A percentile compares a stretch with the other conserved stretches of the same genome.
These are phyloP conservation scores for Mimas tiliae DNA, from an alignment of 2,888 invertebrate genomes.

Conservation along the genomic window DNA sequence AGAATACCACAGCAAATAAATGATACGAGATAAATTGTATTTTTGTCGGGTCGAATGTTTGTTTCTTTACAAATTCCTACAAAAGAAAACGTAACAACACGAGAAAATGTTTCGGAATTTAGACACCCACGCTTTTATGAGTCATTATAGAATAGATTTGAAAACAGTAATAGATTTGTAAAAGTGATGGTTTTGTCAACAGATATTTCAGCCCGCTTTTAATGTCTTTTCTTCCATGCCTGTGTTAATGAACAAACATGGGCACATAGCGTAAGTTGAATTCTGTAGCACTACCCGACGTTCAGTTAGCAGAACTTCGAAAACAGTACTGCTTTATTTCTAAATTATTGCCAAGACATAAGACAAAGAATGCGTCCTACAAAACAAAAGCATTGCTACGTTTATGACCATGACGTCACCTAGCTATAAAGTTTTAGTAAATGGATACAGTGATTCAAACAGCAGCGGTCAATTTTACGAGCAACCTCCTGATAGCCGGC, in stretches of 20 bases:
- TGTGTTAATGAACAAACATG: neutral
- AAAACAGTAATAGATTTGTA: conserved; percentile 19
- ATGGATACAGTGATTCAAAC: conserved; percentile 55
- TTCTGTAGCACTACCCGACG: neutral
- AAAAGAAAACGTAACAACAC: conserved; percentile 46
- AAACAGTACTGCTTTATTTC: conserved; percentile 9
- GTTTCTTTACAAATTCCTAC: conserved; percentile 51
- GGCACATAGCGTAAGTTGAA: neutral
- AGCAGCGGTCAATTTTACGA: conserved; percentile 62
- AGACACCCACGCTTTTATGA: conserved; percentile 23
- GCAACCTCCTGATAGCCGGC: conserved; percentile 43
- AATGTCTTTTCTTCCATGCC: neutral
- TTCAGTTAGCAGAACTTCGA: neutral
- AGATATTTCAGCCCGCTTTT: conserved; percentile 1
- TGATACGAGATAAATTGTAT: conserved; percentile 55
- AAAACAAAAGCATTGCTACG: conserved; percentile 27
- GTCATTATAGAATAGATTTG: no score
- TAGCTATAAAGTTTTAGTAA: conserved; percentile 50
- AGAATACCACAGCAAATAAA: conserved; percentile 53
- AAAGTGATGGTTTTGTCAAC: conserved; percentile 19
- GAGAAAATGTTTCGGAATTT: conserved; percentile 33
- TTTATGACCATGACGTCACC: conserved; percentile 37
- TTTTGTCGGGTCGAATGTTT: conserved; percentile 60
- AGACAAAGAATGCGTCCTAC: conserved; percentile 16
- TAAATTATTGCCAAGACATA: conserved; percentile 15